Conservation (phyloP, 2,113 vertebrate genomes). For the Cinclus cinclus region DNA sequence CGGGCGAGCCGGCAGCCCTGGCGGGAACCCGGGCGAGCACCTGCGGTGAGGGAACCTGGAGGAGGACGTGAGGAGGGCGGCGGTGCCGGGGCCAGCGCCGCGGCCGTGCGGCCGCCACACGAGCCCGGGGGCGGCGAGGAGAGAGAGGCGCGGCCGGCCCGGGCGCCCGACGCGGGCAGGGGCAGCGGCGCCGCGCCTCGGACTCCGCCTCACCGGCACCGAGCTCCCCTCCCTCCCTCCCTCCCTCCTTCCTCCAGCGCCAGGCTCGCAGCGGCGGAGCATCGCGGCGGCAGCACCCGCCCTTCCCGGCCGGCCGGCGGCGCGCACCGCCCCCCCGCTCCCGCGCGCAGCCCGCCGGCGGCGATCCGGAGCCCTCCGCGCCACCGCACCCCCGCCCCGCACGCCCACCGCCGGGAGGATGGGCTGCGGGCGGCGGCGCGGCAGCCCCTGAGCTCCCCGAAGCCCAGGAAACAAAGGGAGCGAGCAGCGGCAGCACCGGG, state of each 20-base stretch:
- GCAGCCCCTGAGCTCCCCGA: slow-evolving; percentile 61
- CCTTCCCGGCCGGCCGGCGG: slow-evolving; percentile 39
- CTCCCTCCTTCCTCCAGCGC: neutral
- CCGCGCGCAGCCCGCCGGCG: neutral
- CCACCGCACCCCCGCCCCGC: slow-evolving; percentile 55
- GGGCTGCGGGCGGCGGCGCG: slow-evolving; percentile 74
- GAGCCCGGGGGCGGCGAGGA: neutral
- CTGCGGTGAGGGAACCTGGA: neutral
- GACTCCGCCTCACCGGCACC: slow-evolving; percentile 72
- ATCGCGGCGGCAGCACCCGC: slow-evolving; percentile 69
- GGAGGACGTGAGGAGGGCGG: slow-evolving; percentile 57
- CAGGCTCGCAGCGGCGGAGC: slow-evolving; percentile 36
- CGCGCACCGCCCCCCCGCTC: neutral
- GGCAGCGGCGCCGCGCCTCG: slow-evolving; percentile 39
- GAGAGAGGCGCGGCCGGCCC: slow-evolving; percentile 36
- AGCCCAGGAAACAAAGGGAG: slow-evolving; percentile 66
- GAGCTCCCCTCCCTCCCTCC: neutral
- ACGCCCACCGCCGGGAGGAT: slow-evolving; percentile 72
- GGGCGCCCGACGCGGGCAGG: neutral
- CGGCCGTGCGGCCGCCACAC: neutral
- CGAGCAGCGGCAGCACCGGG: slow-evolving; percentile 55
- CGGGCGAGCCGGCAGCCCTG: neutral
- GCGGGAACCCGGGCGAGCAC: neutral
- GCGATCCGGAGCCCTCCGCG: slow-evolving; percentile 28
- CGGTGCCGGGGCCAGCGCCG: neutral